These are phyloP conservation scores for Sebastes kiyomatsui DNA, from an alignment of 2,797 vertebrate species.

Conservation along the genomic window DNA sequence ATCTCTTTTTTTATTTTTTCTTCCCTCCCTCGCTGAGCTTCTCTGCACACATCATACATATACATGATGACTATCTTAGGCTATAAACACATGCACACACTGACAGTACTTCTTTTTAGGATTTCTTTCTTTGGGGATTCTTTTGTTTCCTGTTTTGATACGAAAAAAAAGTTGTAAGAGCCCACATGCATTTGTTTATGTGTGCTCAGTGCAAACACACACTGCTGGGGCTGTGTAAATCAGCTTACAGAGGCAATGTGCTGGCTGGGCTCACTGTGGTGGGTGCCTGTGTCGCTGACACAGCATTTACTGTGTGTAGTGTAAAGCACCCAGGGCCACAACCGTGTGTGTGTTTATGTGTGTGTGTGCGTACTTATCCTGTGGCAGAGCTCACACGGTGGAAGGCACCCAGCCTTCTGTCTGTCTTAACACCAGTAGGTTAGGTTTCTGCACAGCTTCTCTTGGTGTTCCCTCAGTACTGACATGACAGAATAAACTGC, in stretches of 20 bases:
- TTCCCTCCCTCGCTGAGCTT: slow-evolving; percentile 28
- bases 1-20: not conserved
- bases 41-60: slow-evolving; percentile 36
- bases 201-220: slow-evolving; percentile 63
- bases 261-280: slow-evolving; percentile 72
- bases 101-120: slow-evolving; percentile 13
- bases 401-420: slow-evolving; percentile 54
- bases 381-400: slow-evolving; percentile 54
- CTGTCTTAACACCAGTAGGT: slow-evolving; percentile 57
- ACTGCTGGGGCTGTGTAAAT: slow-evolving; percentile 66
- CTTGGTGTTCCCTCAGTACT: slow-evolving; percentile 49
- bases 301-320: slow-evolving; percentile 72
- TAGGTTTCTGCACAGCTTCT: slow-evolving; percentile 50
- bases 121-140: not conserved
- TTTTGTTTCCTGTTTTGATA: slow-evolving; percentile 47
- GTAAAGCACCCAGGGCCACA: slow-evolving; percentile 71
- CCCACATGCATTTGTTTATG: slow-evolving; percentile 73
- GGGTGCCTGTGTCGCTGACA: slow-evolving; percentile 75
- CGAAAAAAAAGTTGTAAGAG: slow-evolving; percentile 45
- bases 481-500: slow-evolving; percentile 62
- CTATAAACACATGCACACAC: slow-evolving; percentile 17
- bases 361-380: slow-evolving; percentile 37
- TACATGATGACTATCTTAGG: slow-evolving; percentile 16
- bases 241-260: slow-evolving; percentile 80
- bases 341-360: slow-evolving; percentile 4